Conservation (phyloP, 2,888 invertebrate species). For the Parnassius mnemosyne region DNA sequence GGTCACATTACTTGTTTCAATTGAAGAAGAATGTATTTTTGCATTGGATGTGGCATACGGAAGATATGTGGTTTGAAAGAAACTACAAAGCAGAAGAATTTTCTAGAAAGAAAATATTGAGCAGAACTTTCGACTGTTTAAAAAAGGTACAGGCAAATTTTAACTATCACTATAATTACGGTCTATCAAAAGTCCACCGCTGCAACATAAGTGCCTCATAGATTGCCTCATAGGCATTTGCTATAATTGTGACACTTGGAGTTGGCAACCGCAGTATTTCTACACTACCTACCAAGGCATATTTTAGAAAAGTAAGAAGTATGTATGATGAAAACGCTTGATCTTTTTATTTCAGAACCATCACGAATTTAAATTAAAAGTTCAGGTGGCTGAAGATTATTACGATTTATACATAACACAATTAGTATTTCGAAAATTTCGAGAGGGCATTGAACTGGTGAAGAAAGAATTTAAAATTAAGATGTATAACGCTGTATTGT, state of each 20-base stretch:
- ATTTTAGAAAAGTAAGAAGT: no score
- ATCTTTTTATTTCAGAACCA: slow-evolving; percentile 57
- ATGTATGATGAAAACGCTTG: background rate
- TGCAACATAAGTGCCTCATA: no score
- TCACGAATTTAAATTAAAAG: slow-evolving; percentile 70
- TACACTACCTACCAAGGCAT: no score
- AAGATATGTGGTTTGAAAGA: slow-evolving; percentile 74
- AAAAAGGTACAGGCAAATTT: slow-evolving; percentile 50
- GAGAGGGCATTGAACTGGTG: slow-evolving; percentile 58
- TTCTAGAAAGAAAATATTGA: slow-evolving; percentile 70
- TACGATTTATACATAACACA: slow-evolving; percentile 82
- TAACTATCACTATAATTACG: no score
- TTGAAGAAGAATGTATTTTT: slow-evolving; percentile 72
- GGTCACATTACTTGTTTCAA: slow-evolving; percentile 65
- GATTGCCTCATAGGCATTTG: no score
- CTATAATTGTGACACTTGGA: no score
- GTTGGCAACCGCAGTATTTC: no score
- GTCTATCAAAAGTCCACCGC: no score
- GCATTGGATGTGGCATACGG: slow-evolving; percentile 77
- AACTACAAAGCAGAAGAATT: slow-evolving; percentile 79
- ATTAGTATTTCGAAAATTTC: slow-evolving; percentile 74
- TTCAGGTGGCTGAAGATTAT: slow-evolving; percentile 87
- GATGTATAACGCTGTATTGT: slow-evolving; percentile 63
- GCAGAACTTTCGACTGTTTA: slow-evolving; percentile 70
- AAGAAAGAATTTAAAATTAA: slow-evolving; percentile 72